Base-by-base conservation (phyloP, 2,113 vertebrate genomes). In the Apteryx mantelli region DNA sequence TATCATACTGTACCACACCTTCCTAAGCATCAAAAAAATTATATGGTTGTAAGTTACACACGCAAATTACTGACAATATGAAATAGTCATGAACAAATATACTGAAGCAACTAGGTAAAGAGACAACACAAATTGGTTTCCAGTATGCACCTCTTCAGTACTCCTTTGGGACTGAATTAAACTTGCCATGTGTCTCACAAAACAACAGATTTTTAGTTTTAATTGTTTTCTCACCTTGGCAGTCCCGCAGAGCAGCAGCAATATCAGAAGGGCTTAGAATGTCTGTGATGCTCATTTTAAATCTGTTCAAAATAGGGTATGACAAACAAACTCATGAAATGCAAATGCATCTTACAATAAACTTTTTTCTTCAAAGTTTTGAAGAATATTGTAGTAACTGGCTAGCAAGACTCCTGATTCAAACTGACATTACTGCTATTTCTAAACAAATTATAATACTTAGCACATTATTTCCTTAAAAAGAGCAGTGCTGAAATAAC, bases 231-330 rank as follows among this genome's bases (percentile, higher is more conserved):
- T 98, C 97, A 99, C 99, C 99, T 99, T 99, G 98, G 98, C 99
- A 99, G 97, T 99, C 99, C 97, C 99, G 99, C 95, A 99, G 93
- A 83, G 99, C 99, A 50, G 99, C 99, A 34, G 99, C 98, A 34
- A 99, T 99, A 97, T 99, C 99, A 8, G 99, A 98, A 90, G 99
- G 98, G 36, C 98, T 99, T 60, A 99, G 99, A 84, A 99, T 96
- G 48, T 99, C 99, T 69, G 98, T 99, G 95, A 99, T 98, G 89
- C 99, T 99, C 99, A 99, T 99, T 82, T 97, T 99, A 97, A 95
- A 98, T 96, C 99, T 99, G 97, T 70, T 56, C 86, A 78, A 44
- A 98, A 92, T 4, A 82, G 76, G 44, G 76, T 20, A 77, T 61
- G 86, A 71, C 74, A 60, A 52, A 71, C 74, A 60, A 52, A 34